Percentiles rank a stretch among this genome's conserved stretches.
phyloP scores from a whole-genome alignment of 92 coral and sea anemone species.

The Blastomussa wellsi region DNA sequence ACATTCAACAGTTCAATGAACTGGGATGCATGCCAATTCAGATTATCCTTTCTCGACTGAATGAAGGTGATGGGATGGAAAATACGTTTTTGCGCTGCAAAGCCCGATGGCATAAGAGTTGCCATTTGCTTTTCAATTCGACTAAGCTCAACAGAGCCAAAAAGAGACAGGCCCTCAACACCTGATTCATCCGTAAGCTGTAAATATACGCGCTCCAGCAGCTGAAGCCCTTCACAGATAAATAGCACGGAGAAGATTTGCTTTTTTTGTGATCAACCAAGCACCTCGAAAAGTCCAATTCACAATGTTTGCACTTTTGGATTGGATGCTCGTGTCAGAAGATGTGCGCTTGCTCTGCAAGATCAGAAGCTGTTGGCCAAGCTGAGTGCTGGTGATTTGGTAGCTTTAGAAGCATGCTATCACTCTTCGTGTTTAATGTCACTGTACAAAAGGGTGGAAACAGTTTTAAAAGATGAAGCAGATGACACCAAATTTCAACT shows the following conservation, averaged over 20 bases:
- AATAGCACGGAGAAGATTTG: constrained; percentile 6
- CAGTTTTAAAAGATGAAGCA: constrained; percentile 3
- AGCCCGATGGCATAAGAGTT: constrained; percentile 61
- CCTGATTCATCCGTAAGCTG: not conserved
- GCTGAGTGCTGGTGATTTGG: constrained; percentile 57
- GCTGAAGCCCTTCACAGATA: constrained; percentile 11
- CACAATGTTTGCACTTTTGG: constrained; percentile 46
- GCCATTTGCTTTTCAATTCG: constrained; percentile 38
- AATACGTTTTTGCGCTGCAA: constrained; percentile 31
- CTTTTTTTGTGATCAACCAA: constrained; percentile 42
- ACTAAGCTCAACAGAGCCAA: constrained; percentile 51
- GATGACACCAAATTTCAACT: constrained; percentile 28
- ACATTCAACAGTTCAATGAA: constrained; percentile 18
- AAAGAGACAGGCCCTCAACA: constrained; percentile 10
- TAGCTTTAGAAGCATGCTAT: constrained; percentile 56
- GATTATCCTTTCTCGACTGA: constrained; percentile 15
- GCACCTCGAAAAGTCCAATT: constrained; percentile 25
- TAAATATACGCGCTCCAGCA: constrained; percentile 43
- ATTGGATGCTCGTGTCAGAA: constrained; percentile 47
- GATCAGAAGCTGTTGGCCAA: constrained; percentile 61
- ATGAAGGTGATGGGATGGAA: constrained; percentile 46
- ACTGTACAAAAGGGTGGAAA: constrained; percentile 43
- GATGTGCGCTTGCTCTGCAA: constrained; percentile 49
- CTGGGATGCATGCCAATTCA: constrained; percentile 42
- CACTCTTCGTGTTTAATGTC: constrained; percentile 42